Evolutionary conservation across 1,140 invertebrate genomes (phyloP).

Genomic region (Drosophila kepulauana): DNA sequence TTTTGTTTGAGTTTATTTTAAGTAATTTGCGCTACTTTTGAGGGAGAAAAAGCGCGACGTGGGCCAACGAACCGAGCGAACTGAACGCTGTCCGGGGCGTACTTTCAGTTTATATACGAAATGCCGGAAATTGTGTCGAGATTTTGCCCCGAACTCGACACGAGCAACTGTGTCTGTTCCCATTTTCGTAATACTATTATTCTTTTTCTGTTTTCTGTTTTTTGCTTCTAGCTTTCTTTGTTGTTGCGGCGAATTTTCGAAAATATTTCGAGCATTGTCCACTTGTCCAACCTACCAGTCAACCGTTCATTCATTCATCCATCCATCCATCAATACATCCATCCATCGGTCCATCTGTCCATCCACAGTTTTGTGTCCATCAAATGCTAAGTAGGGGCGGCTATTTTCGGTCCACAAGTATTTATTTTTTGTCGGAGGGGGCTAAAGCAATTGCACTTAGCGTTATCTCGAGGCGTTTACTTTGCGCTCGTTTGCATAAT

Average conservation of each 20-base stretch:
- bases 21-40: conserved; percentile 74
- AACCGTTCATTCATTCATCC: conserved; percentile 30
- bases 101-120: conserved; percentile 75
- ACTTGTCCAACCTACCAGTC: conserved; percentile 1
- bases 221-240: conserved; percentile 17
- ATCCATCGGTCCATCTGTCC: conserved; percentile 15
- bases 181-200: conserved; percentile 48
- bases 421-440: conserved; percentile 15
- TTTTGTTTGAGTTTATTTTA: conserved; percentile 67
- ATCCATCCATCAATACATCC: conserved; percentile 3
- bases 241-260: conserved; percentile 51
- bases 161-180: conserved; percentile 56
- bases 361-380: conserved; percentile 54
- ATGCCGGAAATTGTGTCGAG: conserved; percentile 78
- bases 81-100: conserved; percentile 49
- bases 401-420: conserved; percentile 73
- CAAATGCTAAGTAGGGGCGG: conserved; percentile 60
- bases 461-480: conserved; percentile 72
- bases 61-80: conserved; percentile 52
- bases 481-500: conserved; percentile 80
- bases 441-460: conserved; percentile 69
- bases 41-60: conserved; percentile 38
- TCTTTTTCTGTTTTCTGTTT: not conserved
- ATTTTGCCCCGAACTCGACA: conserved; percentile 41
- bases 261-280: conserved; percentile 59